These are phyloP conservation scores for Apis florea DNA, from an alignment of 1,140 invertebrate species.

Conservation along the genomic window DNA sequence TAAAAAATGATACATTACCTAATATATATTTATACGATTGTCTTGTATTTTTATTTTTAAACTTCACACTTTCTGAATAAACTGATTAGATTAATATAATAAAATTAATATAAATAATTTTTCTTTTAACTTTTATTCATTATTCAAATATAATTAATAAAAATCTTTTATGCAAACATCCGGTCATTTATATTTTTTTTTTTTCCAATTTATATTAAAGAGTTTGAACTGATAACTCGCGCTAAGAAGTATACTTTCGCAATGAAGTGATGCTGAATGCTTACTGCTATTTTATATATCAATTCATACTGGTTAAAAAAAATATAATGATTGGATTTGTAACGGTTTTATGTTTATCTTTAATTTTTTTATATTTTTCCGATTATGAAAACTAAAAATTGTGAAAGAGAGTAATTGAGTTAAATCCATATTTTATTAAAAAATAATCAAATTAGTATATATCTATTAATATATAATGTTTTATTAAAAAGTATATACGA, in stretches of 20 bases:
- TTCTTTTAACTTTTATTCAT: background rate
- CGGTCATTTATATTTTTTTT: background rate
- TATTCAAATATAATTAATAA: background rate
- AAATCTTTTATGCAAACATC: background rate
- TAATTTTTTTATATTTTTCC: background rate
- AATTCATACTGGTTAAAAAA: conserved; percentile 61
- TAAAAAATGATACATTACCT: conserved; percentile 35
- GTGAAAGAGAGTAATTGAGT: background rate
- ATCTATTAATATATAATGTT: too few species aligned
- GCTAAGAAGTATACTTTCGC: conserved; percentile 43
- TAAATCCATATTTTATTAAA: background rate
- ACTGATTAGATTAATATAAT: background rate
- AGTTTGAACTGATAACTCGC: conserved; percentile 16
- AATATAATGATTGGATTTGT: background rate
- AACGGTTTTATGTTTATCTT: background rate
- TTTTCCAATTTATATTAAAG: background rate
- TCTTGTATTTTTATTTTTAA: conserved; percentile 60
- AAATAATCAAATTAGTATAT: too few species aligned
- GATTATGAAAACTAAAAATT: background rate
- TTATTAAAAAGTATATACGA: too few species aligned
- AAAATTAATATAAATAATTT: too few species aligned
- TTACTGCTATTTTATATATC: conserved; percentile 68
- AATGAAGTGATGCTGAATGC: conserved; percentile 69
- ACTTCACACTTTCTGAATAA: conserved; percentile 70
- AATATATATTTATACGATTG: conserved; percentile 30